phyloP scores from a whole-genome alignment of 1,140 invertebrate genomes.

The Akabosia matsudoensis region DNA sequence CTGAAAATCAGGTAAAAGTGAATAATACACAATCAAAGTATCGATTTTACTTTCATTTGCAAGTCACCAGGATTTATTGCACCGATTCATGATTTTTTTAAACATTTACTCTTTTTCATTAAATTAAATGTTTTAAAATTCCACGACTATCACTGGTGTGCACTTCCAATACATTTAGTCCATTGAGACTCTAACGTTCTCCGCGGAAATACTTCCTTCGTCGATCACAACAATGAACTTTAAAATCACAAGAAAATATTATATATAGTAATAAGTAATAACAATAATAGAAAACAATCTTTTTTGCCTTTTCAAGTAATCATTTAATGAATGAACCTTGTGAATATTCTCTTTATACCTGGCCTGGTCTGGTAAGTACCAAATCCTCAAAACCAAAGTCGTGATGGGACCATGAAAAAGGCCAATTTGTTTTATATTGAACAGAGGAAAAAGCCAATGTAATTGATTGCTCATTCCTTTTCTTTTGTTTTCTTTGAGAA shows the following conservation, averaged over 20 bases:
- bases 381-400: constrained; percentile 32
- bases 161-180: background rate
- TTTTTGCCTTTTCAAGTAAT: background rate
- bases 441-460: constrained; percentile 31
- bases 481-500: constrained; percentile 38
- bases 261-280: no score
- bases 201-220: no score
- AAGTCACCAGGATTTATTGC: constrained; percentile 11
- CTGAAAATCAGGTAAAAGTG: background rate
- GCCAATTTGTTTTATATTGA: constrained; percentile 48
- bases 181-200: background rate
- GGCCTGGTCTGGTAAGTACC: background rate
- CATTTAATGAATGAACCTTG: background rate
- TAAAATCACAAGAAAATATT: no score
- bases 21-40: background rate
- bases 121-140: no score
- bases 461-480: constrained; percentile 46
- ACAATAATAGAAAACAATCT: background rate
- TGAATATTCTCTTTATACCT: background rate
- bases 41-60: background rate
- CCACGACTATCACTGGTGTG: no score
- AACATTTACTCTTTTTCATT: no score
- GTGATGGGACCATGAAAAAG: constrained; percentile 43
- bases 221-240: no score
- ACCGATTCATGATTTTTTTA: no score